These are phyloP conservation scores for Sylvilagus bachmani DNA, from an alignment of 2,113 vertebrate genomes.

Conservation along the genomic window DNA sequence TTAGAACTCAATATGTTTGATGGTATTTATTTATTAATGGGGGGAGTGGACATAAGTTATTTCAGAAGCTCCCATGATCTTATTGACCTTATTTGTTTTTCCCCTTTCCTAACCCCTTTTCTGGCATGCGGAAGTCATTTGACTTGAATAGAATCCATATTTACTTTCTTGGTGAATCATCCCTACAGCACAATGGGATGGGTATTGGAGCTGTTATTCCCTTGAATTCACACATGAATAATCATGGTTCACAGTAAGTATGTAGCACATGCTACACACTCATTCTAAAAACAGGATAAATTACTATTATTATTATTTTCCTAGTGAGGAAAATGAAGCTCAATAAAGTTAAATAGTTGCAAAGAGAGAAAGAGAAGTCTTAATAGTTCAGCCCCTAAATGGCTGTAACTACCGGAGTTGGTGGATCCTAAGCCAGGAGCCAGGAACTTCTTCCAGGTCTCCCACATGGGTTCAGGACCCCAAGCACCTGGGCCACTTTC, in stretches of 20 bases:
- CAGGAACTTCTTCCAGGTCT: too few species aligned
- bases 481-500: too few species aligned
- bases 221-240: background rate
- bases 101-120: background rate
- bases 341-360: background rate
- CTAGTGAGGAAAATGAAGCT: slow-evolving; percentile 12
- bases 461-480: too few species aligned
- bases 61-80: background rate
- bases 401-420: too few species aligned
- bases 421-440: too few species aligned
- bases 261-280: background rate
- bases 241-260: background rate
- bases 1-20: background rate
- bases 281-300: background rate
- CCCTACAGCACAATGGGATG: background rate
- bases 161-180: background rate
- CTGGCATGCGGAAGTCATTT: background rate
- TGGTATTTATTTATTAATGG: too few species aligned
- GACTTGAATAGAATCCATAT: background rate
- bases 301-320: background rate
- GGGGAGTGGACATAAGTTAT: background rate
- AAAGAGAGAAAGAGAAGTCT: too few species aligned
- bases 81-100: background rate
- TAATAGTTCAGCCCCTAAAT: too few species aligned
- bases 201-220: background rate